Evolutionary conservation across 2,888 invertebrate species (phyloP), one percentile per base, ranked within the genome.

Genomic region (Pogonocherus hispidulus): DNA sequence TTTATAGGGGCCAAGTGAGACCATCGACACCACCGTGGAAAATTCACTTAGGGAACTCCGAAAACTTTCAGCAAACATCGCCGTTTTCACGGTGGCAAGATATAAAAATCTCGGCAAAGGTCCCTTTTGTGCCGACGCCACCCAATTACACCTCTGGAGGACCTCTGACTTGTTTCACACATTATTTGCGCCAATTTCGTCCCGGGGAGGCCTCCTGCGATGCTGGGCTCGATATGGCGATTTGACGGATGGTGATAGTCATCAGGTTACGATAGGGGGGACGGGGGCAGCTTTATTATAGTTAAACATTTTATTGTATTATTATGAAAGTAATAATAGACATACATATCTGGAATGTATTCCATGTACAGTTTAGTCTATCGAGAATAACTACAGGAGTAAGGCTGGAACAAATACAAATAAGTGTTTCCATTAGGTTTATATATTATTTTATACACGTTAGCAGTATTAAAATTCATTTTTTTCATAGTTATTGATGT

Each of bases 151-250:
- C 63, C 63, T 63, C 70, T 68, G 65, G 56, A 69, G 69, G 70
- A 60, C 68, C 67, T 64, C 63, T 70, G 68, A 73, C 63, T 70
- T 76, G 72, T 73, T 73, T 75, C 72, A 71, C 75, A 69, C 73
- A 73, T 71, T 72, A 71, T 71, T 68, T 71, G 63, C 51, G 47
- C 49, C 56, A 63, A 51, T 63, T 49, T 59, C 35, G 37, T 35
- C 49, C 44, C 14, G 57, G 49, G 49, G 18, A 35, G 27, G 16
- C 51, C 41, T 37, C 52, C 19, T 51, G 63, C 52, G 37, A 37
- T 23, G 41, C 20, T 55, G 41, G 57, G 57, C 14, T 14, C 20
- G 62, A 49, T 47, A 63, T 49, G 56, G 60, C 51, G 51, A 52
- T 52, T 41, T 52, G 63, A 52, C 23, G 52, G 41, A 49, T 49